phyloP scores from a whole-genome alignment of 2,113 vertebrate genomes.

The Noctilio leporinus region DNA sequence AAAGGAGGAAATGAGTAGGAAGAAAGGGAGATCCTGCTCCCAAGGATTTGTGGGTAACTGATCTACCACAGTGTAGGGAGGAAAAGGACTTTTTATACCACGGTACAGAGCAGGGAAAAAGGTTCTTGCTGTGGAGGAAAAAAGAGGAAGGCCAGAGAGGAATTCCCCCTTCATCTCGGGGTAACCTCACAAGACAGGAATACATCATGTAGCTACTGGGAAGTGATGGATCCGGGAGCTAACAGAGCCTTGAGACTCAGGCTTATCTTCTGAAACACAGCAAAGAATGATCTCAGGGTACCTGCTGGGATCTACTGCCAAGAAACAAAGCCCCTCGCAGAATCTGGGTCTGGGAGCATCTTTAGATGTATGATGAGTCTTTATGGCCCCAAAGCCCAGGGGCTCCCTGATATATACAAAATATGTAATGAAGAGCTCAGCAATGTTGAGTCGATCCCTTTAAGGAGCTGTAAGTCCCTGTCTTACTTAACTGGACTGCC shows the following conservation, averaged over 20 bases:
- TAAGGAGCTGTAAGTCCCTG: not conserved
- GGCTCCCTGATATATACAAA: not conserved
- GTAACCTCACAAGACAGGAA: conserved; percentile 21
- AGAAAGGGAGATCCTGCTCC: conserved; percentile 59
- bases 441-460: conserved; percentile 12
- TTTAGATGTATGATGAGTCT: not conserved
- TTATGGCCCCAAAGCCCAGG: not conserved
- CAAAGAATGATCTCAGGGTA: not conserved
- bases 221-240: not conserved
- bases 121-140: conserved; percentile 9
- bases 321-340: not conserved
- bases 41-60: conserved; percentile 23
- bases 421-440: not conserved
- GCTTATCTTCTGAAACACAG: conserved; percentile 9
- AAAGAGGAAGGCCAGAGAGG: conserved; percentile 14
- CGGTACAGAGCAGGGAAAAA: not conserved
- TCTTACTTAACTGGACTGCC: not conserved
- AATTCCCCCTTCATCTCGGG: conserved; percentile 2
- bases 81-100: not conserved
- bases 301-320: conserved; percentile 3
- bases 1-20: not conserved
- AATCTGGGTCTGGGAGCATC: not conserved
- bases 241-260: not conserved
- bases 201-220: not conserved
- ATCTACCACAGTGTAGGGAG: not conserved